These are phyloP conservation scores for Hybos culiciformis DNA, from an alignment of 2,888 invertebrate species.

Conservation along the genomic window DNA sequence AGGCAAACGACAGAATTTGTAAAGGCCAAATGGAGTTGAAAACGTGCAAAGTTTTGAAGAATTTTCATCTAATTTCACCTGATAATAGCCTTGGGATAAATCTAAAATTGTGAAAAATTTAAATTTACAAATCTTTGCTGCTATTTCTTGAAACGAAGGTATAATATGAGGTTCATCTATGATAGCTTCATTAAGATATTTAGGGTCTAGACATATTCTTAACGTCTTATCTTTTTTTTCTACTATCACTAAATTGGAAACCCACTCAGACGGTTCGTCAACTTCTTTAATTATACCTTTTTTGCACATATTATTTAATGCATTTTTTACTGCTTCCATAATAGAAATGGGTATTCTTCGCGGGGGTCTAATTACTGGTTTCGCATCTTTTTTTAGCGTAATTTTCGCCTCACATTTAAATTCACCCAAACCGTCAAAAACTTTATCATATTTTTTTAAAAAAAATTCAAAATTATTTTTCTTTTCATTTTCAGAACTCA, in stretches of 20 bases:
- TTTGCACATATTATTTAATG: background rate
- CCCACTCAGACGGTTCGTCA: background rate
- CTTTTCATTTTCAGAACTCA: background rate
- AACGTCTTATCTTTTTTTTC: background rate
- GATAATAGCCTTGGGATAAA: background rate
- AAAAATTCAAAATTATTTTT: too few relatives aligned
- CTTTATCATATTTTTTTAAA: too few relatives aligned
- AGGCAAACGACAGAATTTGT: slow-evolving; percentile 7
- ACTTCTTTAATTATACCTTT: background rate
- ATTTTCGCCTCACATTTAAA: too few relatives aligned
- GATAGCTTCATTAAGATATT: too few relatives aligned
- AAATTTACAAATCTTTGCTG: too few relatives aligned
- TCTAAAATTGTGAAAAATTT: background rate
- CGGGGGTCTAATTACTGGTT: background rate
- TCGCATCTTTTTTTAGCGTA: too few relatives aligned
- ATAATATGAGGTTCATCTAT: too few relatives aligned
- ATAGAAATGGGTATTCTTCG: background rate
- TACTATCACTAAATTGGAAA: background rate
- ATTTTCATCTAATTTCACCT: background rate
- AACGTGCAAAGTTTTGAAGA: slow-evolving; percentile 11
- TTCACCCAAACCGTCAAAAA: too few relatives aligned
- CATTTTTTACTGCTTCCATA: background rate
- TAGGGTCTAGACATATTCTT: background rate
- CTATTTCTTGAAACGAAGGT: too few relatives aligned
- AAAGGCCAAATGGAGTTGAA: slow-evolving; percentile 8